A percentile compares a stretch with the other conserved stretches of the same genome.
Evolutionary conservation across 2,797 vertebrate species (phyloP).

Genomic region (Rhodeus uyekii): DNA sequence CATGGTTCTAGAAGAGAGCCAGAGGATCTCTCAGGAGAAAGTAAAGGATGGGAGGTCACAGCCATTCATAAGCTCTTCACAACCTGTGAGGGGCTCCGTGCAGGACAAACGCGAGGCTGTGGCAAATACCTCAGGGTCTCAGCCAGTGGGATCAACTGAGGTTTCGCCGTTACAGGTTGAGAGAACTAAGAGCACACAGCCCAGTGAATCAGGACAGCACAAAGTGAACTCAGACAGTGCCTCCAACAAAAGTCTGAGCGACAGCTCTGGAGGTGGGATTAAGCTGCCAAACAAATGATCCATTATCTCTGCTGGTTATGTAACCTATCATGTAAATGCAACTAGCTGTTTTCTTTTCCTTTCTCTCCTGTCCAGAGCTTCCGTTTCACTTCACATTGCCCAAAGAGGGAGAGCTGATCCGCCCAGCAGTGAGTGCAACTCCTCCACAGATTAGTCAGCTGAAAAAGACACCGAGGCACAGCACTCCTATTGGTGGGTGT

Average conservation of each 20-base stretch:
- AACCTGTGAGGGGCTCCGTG: conserved; percentile 44
- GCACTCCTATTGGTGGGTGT: conserved; percentile 93
- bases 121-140: conserved; percentile 40
- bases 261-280: conserved; percentile 85
- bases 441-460: conserved; percentile 86
- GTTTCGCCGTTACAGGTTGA: conserved; percentile 12
- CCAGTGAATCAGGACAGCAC: conserved; percentile 25
- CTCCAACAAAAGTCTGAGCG: conserved; percentile 79
- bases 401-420: conserved; percentile 87
- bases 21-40: conserved; percentile 63
- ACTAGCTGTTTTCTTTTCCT: conserved; percentile 19
- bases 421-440: conserved; percentile 79
- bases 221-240: conserved; percentile 52
- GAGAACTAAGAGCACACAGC: conserved; percentile 17
- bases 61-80: conserved; percentile 52
- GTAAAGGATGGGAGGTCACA: conserved; percentile 9
- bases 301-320: neutral
- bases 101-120: conserved; percentile 7
- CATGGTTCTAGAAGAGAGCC: conserved; percentile 62
- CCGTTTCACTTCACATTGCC: conserved; percentile 89
- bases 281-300: conserved; percentile 33
- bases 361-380: conserved; percentile 74
- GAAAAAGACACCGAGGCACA: conserved; percentile 92
- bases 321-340: neutral
- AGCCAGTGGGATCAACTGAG: conserved; percentile 35